Evolutionary conservation across 2,797 vertebrate genomes (phyloP), one percentile per base, ranked within the genome.

Genomic region (Argyrosomus regius): DNA sequence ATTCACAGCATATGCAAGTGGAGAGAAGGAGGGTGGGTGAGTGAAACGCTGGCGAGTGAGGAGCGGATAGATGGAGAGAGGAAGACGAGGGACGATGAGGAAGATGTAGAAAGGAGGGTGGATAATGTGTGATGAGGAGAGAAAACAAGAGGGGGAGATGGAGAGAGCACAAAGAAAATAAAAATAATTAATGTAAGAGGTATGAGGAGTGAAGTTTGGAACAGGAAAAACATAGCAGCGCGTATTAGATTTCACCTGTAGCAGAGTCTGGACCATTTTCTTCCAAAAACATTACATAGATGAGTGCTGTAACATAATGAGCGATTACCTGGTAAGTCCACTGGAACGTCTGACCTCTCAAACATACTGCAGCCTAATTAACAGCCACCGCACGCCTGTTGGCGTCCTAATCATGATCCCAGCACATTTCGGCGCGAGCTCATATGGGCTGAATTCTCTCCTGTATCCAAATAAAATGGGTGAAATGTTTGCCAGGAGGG

Each of bases 1-100:
- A 90, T 81, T 87, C 71, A 45, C 75, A 66, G 78, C 77, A 82
- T 86, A 86, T 81, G 85, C 82, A 81, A 77, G 76, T 20, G 28
- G 60, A 75, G 61, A 64, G 61, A 69, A 52, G 57, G 72, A 57
- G 52, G 52, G 78, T 18, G 60, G n/a, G 70, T 14, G 66, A 75
- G 65, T 13, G 69, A 64, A 75, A 77, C 28, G 43, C n/a, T 56
- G 43, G 52, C 78, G 43, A 31, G 52, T 48, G 67, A 73, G 28
- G 65, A 31, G 45, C 20, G 52, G 66, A 73, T 24, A 52, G 66
- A 81, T 22, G 22, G 60, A 77, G 31, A 22, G 45, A 61, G 53
- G 28, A 61, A 49, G 60, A 53, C 6, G 26, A 49, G 56, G 64
- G 39, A 14, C 35, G 39, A 11, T 14, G 18, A 56, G n/a, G 24